Percentiles rank a stretch among this genome's conserved stretches.
Conservation (phyloP, 2,797 vertebrate species). For the Vultur gryphus region DNA sequence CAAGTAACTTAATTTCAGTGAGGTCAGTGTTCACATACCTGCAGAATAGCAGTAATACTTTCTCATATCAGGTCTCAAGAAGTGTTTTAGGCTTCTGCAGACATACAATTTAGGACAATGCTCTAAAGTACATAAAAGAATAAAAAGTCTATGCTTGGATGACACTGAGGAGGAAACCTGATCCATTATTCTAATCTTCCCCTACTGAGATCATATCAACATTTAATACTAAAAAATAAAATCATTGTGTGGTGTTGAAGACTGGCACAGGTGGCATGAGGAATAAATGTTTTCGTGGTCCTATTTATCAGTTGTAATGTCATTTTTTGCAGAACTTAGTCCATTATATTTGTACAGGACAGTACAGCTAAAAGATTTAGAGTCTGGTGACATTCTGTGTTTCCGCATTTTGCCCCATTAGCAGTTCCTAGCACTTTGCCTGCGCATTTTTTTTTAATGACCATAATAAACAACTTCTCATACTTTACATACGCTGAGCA, state of each 20-base stretch:
- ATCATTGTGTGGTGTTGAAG: neutral
- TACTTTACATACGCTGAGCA: neutral
- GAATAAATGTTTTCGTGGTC: neutral
- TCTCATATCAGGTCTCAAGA: neutral
- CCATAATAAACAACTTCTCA: neutral
- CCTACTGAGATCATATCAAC: neutral
- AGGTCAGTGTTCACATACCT: neutral
- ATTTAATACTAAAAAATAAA: neutral
- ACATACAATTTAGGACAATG: neutral
- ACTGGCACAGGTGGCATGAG: neutral
- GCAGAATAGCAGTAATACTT: neutral
- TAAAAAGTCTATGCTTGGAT: neutral
- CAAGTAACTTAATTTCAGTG: neutral
- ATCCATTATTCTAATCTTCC: neutral
- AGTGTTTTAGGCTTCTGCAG: neutral
- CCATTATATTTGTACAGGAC: neutral
- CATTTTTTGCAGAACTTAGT: neutral
- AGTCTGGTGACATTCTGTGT: neutral
- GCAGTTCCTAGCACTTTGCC: neutral
- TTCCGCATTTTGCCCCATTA: neutral
- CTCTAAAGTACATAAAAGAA: neutral
- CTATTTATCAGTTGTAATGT: neutral
- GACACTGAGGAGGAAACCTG: neutral
- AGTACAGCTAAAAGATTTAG: neutral
- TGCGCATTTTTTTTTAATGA: neutral